A percentile compares a stretch with the other conserved stretches of the same genome.
phyloP scores from a whole-genome alignment of 2,113 vertebrate genomes.

The Abramis brama region DNA sequence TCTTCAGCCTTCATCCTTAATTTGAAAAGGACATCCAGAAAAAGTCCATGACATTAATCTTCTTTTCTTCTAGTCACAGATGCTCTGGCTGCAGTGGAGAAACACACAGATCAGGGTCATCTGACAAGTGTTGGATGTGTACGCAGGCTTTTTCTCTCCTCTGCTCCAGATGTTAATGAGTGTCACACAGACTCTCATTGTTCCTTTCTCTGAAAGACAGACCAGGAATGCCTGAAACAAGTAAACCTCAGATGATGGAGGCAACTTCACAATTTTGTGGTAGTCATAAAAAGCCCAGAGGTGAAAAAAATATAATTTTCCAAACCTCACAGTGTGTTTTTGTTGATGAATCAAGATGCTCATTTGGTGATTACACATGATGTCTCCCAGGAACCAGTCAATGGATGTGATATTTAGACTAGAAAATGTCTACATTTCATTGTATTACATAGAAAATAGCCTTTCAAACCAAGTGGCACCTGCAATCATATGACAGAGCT shows the following conservation, averaged over 20 bases:
- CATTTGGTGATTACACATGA: neutral
- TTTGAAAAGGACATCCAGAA: neutral
- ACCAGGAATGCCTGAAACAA: neutral
- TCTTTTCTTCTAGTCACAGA: neutral
- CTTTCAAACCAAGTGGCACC: neutral
- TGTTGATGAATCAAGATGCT: neutral
- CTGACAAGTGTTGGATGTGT: conserved; percentile 48
- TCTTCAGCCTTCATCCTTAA: neutral
- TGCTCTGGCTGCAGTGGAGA: neutral
- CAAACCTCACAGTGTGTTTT: neutral
- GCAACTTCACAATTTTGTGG: neutral
- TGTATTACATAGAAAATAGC: too few species aligned
- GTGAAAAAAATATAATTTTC: neutral
- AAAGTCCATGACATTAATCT: neutral
- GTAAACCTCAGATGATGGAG: neutral
- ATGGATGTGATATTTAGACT: neutral
- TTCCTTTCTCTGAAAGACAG: conserved; percentile 42
- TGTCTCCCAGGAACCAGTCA: neutral
- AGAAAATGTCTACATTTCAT: too few species aligned
- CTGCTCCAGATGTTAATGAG: conserved; percentile 69
- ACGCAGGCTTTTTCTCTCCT: conserved; percentile 64
- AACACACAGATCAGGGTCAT: conserved; percentile 16
- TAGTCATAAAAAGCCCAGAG: neutral
- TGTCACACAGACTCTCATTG: conserved; percentile 47
- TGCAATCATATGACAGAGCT: neutral